Percentiles rank a stretch among this genome's conserved stretches.
Conservation (phyloP, 2,888 invertebrate species). For the Limnephilus rhombicus region DNA sequence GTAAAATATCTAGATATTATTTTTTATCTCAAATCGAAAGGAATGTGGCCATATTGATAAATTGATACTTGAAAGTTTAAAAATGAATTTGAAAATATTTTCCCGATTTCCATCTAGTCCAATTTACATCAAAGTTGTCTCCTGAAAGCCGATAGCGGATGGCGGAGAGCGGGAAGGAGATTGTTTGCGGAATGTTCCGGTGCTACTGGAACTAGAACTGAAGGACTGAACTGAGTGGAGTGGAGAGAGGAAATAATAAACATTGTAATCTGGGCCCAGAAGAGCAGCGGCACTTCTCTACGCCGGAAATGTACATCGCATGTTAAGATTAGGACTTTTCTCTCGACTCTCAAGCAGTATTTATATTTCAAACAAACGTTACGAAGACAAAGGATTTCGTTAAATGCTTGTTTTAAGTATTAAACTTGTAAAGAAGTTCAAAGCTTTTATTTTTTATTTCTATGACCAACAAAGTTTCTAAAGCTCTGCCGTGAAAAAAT, state of each 20-base stretch:
- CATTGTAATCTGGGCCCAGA: not conserved
- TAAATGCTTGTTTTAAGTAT: not conserved
- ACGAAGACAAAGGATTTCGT: not conserved
- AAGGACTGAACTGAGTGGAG: too few relatives aligned
- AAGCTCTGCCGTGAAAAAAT: not conserved
- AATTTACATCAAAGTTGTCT: constrained; percentile 30
- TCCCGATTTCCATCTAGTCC: not conserved
- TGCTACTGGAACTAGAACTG: too few relatives aligned
- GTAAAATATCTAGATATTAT: not conserved
- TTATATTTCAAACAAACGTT: not conserved
- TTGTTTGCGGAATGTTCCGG: too few relatives aligned
- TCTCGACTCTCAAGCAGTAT: not conserved
- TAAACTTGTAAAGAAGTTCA: not conserved
- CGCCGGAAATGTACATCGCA: not conserved
- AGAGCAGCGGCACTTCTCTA: not conserved
- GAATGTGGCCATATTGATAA: not conserved
- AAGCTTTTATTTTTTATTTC: not conserved
- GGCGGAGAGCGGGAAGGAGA: too few relatives aligned
- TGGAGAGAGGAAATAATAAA: not conserved
- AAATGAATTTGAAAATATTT: not conserved
- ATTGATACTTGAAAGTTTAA: not conserved
- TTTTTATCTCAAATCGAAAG: not conserved
- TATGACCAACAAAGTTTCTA: not conserved
- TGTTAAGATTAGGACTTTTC: constrained; percentile 8
- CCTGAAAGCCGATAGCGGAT: not conserved